phyloP scores from a whole-genome alignment of 2,888 invertebrate genomes.

The Nomada ruficornis region DNA sequence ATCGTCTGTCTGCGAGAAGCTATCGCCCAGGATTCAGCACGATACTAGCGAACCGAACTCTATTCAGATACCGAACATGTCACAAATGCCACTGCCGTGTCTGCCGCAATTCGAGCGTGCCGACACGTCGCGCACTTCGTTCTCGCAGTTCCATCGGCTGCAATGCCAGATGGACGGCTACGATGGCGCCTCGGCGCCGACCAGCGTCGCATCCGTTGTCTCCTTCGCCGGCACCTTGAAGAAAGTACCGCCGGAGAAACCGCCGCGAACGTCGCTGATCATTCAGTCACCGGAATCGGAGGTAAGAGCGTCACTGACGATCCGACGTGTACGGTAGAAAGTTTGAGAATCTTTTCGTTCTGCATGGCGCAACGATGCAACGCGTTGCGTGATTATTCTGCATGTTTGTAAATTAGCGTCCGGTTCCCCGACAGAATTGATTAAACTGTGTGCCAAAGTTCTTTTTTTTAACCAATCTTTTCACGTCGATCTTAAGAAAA shows the following conservation, averaged over 20 bases:
- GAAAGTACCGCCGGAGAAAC: slow-evolving; percentile 83
- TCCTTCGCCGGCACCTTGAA: slow-evolving; percentile 81
- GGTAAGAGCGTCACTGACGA: slow-evolving; percentile 73
- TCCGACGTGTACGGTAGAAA: not conserved
- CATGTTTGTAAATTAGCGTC: not conserved
- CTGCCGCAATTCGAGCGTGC: slow-evolving; percentile 79
- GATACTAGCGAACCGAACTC: slow-evolving; percentile 72
- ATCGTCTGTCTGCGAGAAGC: slow-evolving; percentile 75
- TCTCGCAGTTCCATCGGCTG: slow-evolving; percentile 78
- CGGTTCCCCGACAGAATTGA: not conserved
- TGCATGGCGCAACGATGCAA: slow-evolving; percentile 2
- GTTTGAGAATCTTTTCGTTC: not conserved
- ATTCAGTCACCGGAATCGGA: slow-evolving; percentile 82
- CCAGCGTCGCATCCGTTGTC: slow-evolving; percentile 41
- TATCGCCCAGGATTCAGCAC: slow-evolving; percentile 79
- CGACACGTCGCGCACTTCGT: slow-evolving; percentile 77
- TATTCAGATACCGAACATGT: slow-evolving; percentile 76
- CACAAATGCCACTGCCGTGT: slow-evolving; percentile 80
- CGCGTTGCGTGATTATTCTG: not conserved
- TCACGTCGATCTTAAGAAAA: no score
- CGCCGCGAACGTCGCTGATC: slow-evolving; percentile 82
- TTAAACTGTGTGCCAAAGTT: no score
- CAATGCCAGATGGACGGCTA: slow-evolving; percentile 74
- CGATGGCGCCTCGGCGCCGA: slow-evolving; percentile 59
- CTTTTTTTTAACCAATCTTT: no score